Conservation (phyloP, 2,113 vertebrate genomes). For the Chamaea fasciata region DNA sequence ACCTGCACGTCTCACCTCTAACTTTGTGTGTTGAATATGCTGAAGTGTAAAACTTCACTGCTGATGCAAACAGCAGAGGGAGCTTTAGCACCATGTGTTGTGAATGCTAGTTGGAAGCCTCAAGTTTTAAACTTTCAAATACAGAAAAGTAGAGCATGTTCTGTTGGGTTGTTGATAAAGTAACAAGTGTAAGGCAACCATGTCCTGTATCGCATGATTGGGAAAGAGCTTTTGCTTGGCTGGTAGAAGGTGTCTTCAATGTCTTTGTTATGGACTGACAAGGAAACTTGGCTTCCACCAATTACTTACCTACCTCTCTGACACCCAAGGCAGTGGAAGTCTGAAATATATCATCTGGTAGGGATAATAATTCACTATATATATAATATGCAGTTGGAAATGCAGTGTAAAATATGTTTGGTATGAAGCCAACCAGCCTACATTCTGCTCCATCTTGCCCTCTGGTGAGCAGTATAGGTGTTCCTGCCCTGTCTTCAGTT, state of each 20-base stretch:
- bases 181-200: background rate
- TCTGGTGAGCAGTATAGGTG: background rate
- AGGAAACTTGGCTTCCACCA: background rate
- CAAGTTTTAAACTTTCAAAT: background rate
- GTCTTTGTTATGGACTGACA: background rate
- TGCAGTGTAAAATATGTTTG: background rate
- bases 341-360: background rate
- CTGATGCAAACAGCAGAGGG: constrained; percentile 48
- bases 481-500: background rate
- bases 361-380: background rate
- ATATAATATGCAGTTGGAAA: background rate
- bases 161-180: background rate
- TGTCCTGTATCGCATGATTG: background rate
- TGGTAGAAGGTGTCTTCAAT: background rate
- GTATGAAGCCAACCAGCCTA: background rate
- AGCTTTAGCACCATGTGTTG: background rate
- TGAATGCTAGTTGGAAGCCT: background rate
- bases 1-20: background rate
- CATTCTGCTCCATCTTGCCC: background rate
- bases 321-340: background rate
- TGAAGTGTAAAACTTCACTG: background rate
- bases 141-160: background rate
- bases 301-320: background rate
- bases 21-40: background rate
- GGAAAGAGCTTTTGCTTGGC: background rate